Evolutionary conservation across 2,113 vertebrate genomes (phyloP).

Genomic region (Phalacrocorax carbo): DNA sequence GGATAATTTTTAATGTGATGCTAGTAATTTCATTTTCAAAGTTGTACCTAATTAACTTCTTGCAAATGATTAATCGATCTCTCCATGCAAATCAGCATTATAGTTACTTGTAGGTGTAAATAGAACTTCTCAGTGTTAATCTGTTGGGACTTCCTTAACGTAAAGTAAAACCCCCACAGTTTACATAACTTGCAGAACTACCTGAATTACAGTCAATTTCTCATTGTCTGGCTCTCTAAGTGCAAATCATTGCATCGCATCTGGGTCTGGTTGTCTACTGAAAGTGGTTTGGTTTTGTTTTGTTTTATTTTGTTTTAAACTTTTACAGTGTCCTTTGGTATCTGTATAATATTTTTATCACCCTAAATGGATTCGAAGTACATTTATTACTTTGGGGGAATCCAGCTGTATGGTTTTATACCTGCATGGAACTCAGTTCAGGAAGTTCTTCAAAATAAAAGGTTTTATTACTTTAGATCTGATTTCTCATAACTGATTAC

Average conservation of each 20-base stretch:
- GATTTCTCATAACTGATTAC: not conserved
- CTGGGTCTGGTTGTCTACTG: not conserved
- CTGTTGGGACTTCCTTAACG: not conserved
- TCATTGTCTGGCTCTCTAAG: not conserved
- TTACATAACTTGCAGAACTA: not conserved
- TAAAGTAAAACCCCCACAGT: not conserved
- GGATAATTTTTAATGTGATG: not conserved
- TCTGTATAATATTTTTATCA: constrained; percentile 7
- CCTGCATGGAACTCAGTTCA: not conserved
- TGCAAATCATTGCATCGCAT: not conserved
- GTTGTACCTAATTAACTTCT: not conserved
- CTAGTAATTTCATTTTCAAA: not conserved
- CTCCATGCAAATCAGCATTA: not conserved
- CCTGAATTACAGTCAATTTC: not conserved
- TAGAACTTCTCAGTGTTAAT: not conserved
- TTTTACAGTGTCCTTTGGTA: constrained; percentile 14
- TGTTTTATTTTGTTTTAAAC: not conserved
- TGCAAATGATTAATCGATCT: accelerated
- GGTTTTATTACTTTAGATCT: not conserved
- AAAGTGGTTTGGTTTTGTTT: not conserved
- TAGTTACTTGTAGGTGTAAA: not conserved
- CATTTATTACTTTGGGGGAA: not conserved
- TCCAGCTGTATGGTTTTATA: not conserved
- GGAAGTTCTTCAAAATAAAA: not conserved
- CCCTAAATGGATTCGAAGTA: constrained; percentile 11